A percentile compares a stretch with the other conserved stretches of the same genome.
phyloP scores from a whole-genome alignment of 2,888 invertebrate species.

The Encarsia formosa region DNA sequence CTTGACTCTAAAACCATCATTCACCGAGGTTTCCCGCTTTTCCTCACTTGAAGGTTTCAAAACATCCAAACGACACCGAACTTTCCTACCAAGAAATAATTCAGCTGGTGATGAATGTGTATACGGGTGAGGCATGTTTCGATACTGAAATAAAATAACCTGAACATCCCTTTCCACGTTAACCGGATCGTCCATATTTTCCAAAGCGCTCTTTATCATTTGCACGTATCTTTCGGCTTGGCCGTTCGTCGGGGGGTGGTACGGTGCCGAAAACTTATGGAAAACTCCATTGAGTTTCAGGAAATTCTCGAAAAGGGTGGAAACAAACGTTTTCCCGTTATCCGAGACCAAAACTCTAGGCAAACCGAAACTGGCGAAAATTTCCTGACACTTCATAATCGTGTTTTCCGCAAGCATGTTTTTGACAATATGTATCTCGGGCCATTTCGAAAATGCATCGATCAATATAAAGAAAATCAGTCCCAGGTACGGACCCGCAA shows the following conservation, averaged over 20 bases:
- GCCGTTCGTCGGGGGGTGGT: conserved; percentile 19
- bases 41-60: not conserved
- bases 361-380: conserved; percentile 18
- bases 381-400: not conserved
- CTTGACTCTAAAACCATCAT: not conserved
- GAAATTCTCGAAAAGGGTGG: conserved; percentile 5
- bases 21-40: not conserved
- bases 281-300: conserved; percentile 5
- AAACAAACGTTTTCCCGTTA: not conserved
- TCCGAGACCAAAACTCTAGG: conserved; percentile 15
- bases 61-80: conserved; percentile 12
- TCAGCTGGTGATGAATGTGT: conserved; percentile 10
- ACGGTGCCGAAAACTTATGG: conserved; percentile 15
- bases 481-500: not conserved
- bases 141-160: conserved; percentile 10
- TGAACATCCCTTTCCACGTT: conserved; percentile 3
- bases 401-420: not conserved
- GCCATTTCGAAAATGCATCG: conserved; percentile 4
- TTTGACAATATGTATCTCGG: not conserved
- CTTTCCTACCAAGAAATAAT: conserved; percentile 15
- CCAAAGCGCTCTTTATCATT: conserved; percentile 11
- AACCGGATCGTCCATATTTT: not conserved
- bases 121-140: conserved; percentile 8
- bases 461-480: conserved; percentile 4
- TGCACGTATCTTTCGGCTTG: conserved; percentile 16